Evolutionary conservation across 2,888 invertebrate species (phyloP).

Genomic region (Vanessa cardui): DNA sequence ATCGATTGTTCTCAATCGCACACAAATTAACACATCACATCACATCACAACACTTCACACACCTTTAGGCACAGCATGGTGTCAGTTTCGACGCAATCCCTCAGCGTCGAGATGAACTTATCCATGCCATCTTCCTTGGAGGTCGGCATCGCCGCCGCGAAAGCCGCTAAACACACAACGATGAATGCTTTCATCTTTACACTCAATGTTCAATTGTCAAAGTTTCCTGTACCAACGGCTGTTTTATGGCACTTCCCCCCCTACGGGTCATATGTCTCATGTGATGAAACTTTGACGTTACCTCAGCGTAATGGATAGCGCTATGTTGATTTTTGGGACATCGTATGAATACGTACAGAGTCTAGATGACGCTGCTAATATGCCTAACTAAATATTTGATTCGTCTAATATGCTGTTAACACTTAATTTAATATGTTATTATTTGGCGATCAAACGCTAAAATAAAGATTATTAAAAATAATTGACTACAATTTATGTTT

Average conservation of each 20-base stretch:
- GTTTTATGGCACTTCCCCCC: slow-evolving; percentile 76
- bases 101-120: slow-evolving; percentile 74
- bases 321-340: slow-evolving; percentile 3
- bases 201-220: slow-evolving; percentile 72
- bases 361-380: too few species aligned
- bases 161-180: slow-evolving; percentile 62
- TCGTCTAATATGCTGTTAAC: too few species aligned
- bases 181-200: slow-evolving; percentile 72
- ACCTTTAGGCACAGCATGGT: slow-evolving; percentile 89
- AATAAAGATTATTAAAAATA: too few species aligned
- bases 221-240: slow-evolving; percentile 59
- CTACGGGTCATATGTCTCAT: slow-evolving; percentile 70
- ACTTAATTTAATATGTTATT: too few species aligned
- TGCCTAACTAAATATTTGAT: too few species aligned
- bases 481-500: too few species aligned
- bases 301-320: slow-evolving; percentile 43
- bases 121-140: slow-evolving; percentile 69
- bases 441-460: too few species aligned
- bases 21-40: slow-evolving; percentile 40
- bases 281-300: slow-evolving; percentile 60
- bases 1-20: background rate
- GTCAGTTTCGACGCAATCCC: slow-evolving; percentile 87
- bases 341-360: background rate
- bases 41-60: slow-evolving; percentile 75
- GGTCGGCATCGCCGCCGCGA: slow-evolving; percentile 67